Conservation (phyloP, 2,888 invertebrate genomes). For the Oeneis ivallda region DNA sequence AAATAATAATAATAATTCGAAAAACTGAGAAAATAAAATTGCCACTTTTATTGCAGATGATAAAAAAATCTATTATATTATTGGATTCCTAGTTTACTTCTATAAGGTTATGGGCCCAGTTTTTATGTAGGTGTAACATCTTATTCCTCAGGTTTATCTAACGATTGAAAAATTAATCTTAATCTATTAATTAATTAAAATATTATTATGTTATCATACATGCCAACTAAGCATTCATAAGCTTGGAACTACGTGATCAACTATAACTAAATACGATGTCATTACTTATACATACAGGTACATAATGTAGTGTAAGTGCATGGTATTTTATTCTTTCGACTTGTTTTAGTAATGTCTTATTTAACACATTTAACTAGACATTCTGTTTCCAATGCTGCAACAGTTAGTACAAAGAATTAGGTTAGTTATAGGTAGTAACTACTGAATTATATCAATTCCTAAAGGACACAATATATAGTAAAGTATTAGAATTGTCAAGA, state of each 20-base stretch:
- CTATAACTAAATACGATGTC: constrained; percentile 2
- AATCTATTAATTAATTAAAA: constrained; percentile 13
- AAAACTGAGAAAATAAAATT: too few species aligned
- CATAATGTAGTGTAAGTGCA: constrained; percentile 31
- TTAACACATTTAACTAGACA: constrained; percentile 5
- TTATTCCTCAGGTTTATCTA: too few species aligned
- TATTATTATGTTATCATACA: constrained; percentile 19
- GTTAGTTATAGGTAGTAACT: neutral
- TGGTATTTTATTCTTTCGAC: constrained; percentile 39
- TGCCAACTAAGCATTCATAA: constrained; percentile 23
- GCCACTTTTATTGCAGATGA: too few species aligned
- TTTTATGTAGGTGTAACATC: too few species aligned
- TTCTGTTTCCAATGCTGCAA: constrained; percentile 34
- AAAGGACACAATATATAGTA: neutral
- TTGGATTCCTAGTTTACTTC: too few species aligned
- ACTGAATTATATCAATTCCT: neutral
- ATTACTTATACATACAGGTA: neutral
- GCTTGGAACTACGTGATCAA: constrained; percentile 18
- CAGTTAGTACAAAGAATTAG: constrained; percentile 35
- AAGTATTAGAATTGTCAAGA: neutral
- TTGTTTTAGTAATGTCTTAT: neutral
- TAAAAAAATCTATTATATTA: too few species aligned
- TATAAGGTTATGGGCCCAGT: too few species aligned
- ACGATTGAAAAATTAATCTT: neutral
- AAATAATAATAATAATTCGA: too few species aligned